Percentiles rank a stretch among this genome's conserved stretches.
Evolutionary conservation across 2,888 invertebrate genomes (phyloP).

Genomic region (Sphaerophoria rueppellii): DNA sequence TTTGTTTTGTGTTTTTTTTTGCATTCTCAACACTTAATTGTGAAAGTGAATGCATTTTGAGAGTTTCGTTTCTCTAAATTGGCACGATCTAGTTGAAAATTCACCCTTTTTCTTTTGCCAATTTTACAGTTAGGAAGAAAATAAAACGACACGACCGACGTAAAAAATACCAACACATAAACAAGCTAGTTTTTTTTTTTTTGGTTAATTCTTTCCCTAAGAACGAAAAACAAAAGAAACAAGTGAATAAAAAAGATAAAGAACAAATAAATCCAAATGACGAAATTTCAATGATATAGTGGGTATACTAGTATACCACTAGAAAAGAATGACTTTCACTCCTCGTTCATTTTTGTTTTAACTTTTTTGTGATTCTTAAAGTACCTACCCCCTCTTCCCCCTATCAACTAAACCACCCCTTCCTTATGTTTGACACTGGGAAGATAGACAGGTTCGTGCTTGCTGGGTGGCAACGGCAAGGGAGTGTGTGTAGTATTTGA

Average conservation of each 20-base stretch:
- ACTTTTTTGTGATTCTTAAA: not conserved
- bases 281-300: constrained; percentile 63
- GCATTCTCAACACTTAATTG: constrained; percentile 70
- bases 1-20: constrained; percentile 7
- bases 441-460: too few relatives aligned
- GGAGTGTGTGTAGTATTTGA: constrained; percentile 7
- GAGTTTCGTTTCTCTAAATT: constrained; percentile 62
- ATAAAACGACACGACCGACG: not conserved
- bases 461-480: not conserved
- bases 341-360: constrained; percentile 50
- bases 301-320: not conserved
- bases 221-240: constrained; percentile 58
- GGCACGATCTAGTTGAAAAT: constrained; percentile 68
- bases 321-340: constrained; percentile 67
- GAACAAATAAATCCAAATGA: constrained; percentile 47
- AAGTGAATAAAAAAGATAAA: constrained; percentile 16
- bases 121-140: not conserved
- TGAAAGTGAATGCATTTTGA: constrained; percentile 71
- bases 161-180: constrained; percentile 8
- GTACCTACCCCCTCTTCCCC: not conserved
- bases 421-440: not conserved
- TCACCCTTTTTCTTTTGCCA: constrained; percentile 46
- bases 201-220: constrained; percentile 25
- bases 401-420: constrained; percentile 21
- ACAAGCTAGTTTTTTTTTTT: constrained; percentile 9